phyloP scores from a whole-genome alignment of 2,888 invertebrate species.

The Xestia sexstrigata region DNA sequence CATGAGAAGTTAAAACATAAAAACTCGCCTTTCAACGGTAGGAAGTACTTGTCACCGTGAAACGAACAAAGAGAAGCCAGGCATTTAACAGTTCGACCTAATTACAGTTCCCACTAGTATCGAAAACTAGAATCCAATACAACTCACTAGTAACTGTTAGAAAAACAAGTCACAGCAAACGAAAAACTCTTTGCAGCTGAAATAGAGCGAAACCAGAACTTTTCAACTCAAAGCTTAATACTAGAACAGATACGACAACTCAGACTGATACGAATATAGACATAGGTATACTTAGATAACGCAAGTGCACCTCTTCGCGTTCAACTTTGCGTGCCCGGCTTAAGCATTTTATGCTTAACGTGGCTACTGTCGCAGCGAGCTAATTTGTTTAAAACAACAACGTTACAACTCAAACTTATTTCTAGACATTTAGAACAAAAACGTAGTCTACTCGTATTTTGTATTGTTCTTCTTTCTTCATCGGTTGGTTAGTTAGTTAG shows the following conservation, averaged over 20 bases:
- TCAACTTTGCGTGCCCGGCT: background rate
- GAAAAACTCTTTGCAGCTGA: constrained; percentile 8
- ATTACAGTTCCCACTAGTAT: background rate
- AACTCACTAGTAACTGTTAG: background rate
- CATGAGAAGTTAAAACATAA: too few relatives aligned
- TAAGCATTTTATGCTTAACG: background rate
- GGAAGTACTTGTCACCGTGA: background rate
- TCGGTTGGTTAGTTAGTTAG: too few relatives aligned
- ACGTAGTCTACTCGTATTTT: too few relatives aligned
- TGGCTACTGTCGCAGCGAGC: background rate
- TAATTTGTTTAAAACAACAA: background rate
- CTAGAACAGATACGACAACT: constrained; percentile 14
- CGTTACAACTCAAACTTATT: too few relatives aligned
- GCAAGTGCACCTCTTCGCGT: background rate
- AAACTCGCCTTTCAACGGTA: too few relatives aligned
- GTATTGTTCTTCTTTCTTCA: too few relatives aligned
- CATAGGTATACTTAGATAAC: background rate
- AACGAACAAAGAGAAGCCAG: background rate
- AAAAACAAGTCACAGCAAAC: constrained; percentile 19
- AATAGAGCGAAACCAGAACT: constrained; percentile 24
- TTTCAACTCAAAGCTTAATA: constrained; percentile 18
- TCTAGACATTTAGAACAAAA: constrained; percentile 60
- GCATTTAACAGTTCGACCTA: background rate
- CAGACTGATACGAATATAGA: background rate
- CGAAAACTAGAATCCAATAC: background rate